phyloP scores from a whole-genome alignment of 2,113 vertebrate species.

The Carassius auratus region DNA sequence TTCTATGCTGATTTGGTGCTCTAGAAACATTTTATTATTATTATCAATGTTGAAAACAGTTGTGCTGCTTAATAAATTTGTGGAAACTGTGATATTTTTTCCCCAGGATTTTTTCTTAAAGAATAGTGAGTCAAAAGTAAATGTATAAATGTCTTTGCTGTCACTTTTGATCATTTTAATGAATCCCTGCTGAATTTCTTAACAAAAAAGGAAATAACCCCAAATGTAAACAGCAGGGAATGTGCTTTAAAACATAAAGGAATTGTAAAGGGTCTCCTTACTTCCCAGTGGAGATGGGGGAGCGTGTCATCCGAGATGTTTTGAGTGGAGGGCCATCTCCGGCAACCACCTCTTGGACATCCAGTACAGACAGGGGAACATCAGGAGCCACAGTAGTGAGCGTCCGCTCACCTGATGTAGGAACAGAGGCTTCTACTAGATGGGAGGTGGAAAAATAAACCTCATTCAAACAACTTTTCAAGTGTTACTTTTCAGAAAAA shows the following conservation, averaged over 20 bases:
- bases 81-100: background rate
- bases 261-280: conserved; percentile 30
- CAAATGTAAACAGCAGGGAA: background rate
- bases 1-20: background rate
- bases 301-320: conserved; percentile 46
- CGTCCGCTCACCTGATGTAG: conserved; percentile 2
- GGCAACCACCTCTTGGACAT: conserved; percentile 50
- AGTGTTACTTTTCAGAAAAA: background rate
- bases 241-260: background rate
- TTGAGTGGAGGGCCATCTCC: conserved; percentile 57
- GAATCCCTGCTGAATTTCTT: background rate
- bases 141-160: background rate
- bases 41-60: background rate
- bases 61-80: background rate
- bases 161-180: background rate
- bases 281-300: conserved; percentile 54
- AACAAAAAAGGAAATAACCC: background rate
- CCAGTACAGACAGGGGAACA: conserved; percentile 51
- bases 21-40: background rate
- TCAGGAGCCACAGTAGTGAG: conserved; percentile 72
- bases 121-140: background rate
- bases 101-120: background rate
- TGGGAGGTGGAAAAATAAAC: background rate
- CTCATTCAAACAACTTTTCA: background rate
- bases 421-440: conserved; percentile 61